Base-by-base conservation (phyloP, 2,888 invertebrate genomes). In the Diarsia dahlii region DNA sequence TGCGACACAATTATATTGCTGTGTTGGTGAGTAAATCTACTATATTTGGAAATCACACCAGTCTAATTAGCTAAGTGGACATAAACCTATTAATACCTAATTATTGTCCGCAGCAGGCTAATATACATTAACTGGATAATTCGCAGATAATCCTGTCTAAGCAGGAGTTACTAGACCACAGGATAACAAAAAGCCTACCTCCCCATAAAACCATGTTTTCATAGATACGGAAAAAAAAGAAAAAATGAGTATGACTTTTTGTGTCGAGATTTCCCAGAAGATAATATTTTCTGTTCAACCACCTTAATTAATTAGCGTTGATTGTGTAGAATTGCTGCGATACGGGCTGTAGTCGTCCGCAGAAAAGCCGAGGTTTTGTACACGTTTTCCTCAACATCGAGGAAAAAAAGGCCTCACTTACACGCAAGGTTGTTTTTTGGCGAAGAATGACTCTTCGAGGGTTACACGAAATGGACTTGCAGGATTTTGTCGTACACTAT, bases 281-380 rank as follows among this genome's bases (percentile, higher is more conserved):
- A 78, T 82, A 78, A 82, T 77, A 80, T 72, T 78, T 74, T 72
- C 78, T 60, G 81, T 82, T 85, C 74, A 74, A 85, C 69, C 48
- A 71, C 69, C 50, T 78, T 72, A 78, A 85, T 85, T 84, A 82
- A 84, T 84, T 85, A 82, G 62, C 71, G 68, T 65, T 73, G 56
- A 76, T 71, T 78, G 78, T 78, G 69, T 73, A 60, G 68, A 85
- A 73, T 64, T 76, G 73, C 58, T 73, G 74, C 71, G 71, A 82
- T 81, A 72, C 66, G 54, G 71, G n/a, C 50, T 54, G 39, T 63
- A 70, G 68, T 48, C 28, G 62, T 52, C 71, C 65, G 65, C 52
- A 70, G 18, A 72, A 72, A n/a, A 46, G 15, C 56, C 34, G 64
- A 50, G 63, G 45, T 81, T 84, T 81, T 77, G 68, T 85, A 54